Conservation (phyloP, 2,888 invertebrate species). For the Chalcosyrphus nemorum region DNA sequence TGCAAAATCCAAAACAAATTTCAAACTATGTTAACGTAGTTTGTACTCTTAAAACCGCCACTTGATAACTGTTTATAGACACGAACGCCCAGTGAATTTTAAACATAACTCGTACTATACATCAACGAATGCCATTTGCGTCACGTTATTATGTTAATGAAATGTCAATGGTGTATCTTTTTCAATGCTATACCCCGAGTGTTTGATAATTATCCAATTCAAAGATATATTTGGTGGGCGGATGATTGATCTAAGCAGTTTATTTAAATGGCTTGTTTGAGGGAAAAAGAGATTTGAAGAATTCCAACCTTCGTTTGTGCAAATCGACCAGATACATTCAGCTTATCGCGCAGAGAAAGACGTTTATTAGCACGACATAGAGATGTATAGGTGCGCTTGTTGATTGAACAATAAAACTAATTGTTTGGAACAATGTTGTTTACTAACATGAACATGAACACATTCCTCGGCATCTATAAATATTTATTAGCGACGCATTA, state of each 20-base stretch:
- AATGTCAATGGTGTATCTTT: slow-evolving; percentile 53
- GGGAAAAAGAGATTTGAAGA: background rate
- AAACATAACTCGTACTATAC: too few relatives aligned
- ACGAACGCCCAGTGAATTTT: slow-evolving; percentile 42
- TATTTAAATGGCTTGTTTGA: background rate
- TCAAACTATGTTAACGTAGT: background rate
- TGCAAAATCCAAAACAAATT: slow-evolving; percentile 15
- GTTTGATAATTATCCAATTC: slow-evolving; percentile 36
- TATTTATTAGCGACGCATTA: slow-evolving; percentile 46
- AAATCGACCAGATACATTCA: background rate
- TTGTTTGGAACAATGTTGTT: slow-evolving; percentile 34
- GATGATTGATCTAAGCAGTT: slow-evolving; percentile 39
- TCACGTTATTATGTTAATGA: slow-evolving; percentile 67
- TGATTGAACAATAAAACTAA: slow-evolving; percentile 18
- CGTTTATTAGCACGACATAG: background rate
- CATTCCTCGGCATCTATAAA: slow-evolving; percentile 36
- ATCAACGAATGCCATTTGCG: slow-evolving; percentile 49
- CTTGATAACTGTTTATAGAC: slow-evolving; percentile 49
- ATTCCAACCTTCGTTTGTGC: background rate
- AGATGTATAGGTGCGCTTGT: background rate
- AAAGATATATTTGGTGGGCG: slow-evolving; percentile 25
- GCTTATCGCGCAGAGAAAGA: background rate
- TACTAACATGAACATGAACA: background rate
- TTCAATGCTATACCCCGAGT: slow-evolving; percentile 22
- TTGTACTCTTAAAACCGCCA: slow-evolving; percentile 15